These are phyloP conservation scores for Erpornis zantholeuca DNA, from an alignment of 2,113 vertebrate species.

Conservation along the genomic window DNA sequence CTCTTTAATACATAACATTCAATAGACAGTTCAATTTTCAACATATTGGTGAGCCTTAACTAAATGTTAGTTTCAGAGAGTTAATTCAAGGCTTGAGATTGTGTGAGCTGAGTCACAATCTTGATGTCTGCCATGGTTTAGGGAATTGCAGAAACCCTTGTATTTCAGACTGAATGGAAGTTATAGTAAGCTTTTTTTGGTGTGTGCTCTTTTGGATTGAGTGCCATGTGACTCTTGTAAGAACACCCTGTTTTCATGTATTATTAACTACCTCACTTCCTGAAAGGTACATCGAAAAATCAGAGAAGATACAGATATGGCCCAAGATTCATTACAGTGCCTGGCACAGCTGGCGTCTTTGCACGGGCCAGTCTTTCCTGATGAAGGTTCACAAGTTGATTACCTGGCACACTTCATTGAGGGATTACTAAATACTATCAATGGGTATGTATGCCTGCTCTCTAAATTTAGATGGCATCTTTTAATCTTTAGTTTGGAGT, in stretches of 20 bases:
- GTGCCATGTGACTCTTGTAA: constrained; percentile 67
- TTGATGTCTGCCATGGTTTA: neutral
- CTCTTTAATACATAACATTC: constrained; percentile 73
- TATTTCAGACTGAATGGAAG: constrained; percentile 46
- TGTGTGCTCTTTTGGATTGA: constrained; percentile 56
- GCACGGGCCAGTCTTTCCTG: constrained; percentile 93
- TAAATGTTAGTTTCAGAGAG: constrained; percentile 19
- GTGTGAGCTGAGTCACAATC: neutral
- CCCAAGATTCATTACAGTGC: constrained; percentile 97
- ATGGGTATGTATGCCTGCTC: constrained; percentile 85
- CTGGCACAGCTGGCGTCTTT: constrained; percentile 96
- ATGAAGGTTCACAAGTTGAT: constrained; percentile 94
- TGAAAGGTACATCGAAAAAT: constrained; percentile 97
- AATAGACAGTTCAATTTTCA: constrained; percentile 72
- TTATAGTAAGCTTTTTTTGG: constrained; percentile 60
- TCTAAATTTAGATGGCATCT: constrained; percentile 48
- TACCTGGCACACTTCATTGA: constrained; percentile 98
- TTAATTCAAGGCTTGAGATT: constrained; percentile 35
- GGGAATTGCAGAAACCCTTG: neutral
- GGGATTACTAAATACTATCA: constrained; percentile 95
- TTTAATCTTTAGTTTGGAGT: constrained; percentile 8
- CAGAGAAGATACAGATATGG: constrained; percentile 98
- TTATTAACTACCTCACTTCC: constrained; percentile 65
- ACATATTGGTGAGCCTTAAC: constrained; percentile 71
- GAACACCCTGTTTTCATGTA: constrained; percentile 69